Evolutionary conservation across 2,797 vertebrate species (phyloP).

Genomic region (Knipowitschia caucasica): DNA sequence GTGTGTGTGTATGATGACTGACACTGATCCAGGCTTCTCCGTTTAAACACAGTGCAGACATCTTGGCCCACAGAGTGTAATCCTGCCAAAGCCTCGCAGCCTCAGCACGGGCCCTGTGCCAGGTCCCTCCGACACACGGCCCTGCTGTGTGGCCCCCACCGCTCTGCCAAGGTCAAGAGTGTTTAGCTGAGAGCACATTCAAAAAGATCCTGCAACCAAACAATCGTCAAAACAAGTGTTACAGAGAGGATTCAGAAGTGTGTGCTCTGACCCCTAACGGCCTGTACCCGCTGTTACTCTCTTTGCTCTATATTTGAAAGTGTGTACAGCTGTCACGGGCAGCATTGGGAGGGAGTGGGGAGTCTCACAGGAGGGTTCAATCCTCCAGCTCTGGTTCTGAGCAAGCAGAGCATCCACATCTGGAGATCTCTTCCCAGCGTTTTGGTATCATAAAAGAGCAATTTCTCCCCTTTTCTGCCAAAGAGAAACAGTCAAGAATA

Average conservation of each 20-base stretch:
- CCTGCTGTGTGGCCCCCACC: conserved; percentile 25
- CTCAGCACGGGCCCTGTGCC: conserved; percentile 48
- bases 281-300: too few species aligned
- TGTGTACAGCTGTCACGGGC: background rate
- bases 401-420: too few species aligned
- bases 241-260: conserved; percentile 12
- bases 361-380: too few species aligned
- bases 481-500: too few species aligned
- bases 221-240: too few species aligned
- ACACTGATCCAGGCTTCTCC: conserved; percentile 31
- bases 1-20: background rate
- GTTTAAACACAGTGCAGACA: conserved; percentile 56
- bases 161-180: conserved; percentile 64
- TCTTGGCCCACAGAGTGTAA: conserved; percentile 59
- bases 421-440: too few species aligned
- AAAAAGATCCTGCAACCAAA: too few species aligned
- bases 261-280: conserved; percentile 16
- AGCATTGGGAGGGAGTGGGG: too few species aligned
- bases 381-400: too few species aligned
- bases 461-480: too few species aligned
- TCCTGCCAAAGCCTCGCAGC: conserved; percentile 58
- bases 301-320: background rate
- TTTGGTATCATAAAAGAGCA: too few species aligned
- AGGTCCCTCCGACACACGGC: conserved; percentile 27
- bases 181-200: too few species aligned